Base-by-base conservation (phyloP, 2,888 invertebrate species). In the Notodonta ziczac region DNA sequence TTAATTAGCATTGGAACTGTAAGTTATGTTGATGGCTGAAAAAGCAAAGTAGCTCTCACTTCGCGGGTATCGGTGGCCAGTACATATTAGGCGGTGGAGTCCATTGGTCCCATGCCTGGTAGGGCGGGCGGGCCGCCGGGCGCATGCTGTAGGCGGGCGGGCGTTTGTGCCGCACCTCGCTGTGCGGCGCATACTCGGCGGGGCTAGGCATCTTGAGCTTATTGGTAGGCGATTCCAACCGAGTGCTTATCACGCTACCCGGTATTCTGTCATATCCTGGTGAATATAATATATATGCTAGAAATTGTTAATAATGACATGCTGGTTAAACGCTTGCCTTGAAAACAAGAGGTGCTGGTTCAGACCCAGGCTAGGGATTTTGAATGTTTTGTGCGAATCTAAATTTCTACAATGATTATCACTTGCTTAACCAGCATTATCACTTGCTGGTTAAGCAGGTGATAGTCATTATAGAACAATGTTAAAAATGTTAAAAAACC, bases 51-150 rank as follows among this genome's bases (percentile, higher is more conserved):
- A 42, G 12, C 42, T 46, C 46, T 16, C 72, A 90, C 86, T 79
- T 84, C 56, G 67, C 58, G 7, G 82, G 79, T 59, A 84, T 79
- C 2, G 82, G 78, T 0, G 92, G 91, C 6, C 75, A 81, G 70
- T 91, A 91, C 88, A 91, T 88, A 68, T 91, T 92, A 4, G 91
- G 84, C 2, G 91, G 82, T 0, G 90, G 88, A 0, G 90, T 90
- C 92, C 92, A 92, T 75, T 81, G 77, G 53, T 90, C 90, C 73
- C 80, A 81, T 0, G 89, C 68, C 58, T 84, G 69, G 63, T 83
- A 89, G 0, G 80, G 80, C 0, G 88, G 88, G 13, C 73, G 77
- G 0, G 87, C 84, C 0, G 82, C 78, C 0, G 71, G 74, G 16
- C 79, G 76, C 65, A 88, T 67, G n/a, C 80, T 76, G 72, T 86